Conservation (phyloP, 1,140 invertebrate genomes). For the Maconellicoccus hirsutus region DNA sequence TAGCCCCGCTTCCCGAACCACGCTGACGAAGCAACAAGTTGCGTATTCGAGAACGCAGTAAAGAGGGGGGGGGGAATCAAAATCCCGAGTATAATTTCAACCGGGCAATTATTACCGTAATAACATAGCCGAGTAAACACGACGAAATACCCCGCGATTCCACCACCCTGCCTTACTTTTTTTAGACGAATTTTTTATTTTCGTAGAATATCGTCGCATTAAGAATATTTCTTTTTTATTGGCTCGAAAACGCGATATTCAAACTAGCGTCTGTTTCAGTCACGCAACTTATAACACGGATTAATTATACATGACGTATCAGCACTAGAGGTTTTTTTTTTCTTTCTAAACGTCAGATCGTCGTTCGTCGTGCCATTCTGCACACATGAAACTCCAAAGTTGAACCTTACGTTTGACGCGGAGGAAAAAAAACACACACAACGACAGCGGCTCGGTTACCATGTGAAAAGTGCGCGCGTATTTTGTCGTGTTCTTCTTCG, state of each 20-base stretch:
- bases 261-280: neutral
- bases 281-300: neutral
- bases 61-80: no score
- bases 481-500: neutral
- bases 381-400: neutral
- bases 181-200: neutral
- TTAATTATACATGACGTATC: neutral
- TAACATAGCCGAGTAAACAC: no score
- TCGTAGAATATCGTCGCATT: neutral
- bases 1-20: no score
- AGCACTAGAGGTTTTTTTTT: neutral
- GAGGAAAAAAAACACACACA: no score
- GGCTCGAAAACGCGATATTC: neutral
- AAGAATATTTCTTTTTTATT: neutral
- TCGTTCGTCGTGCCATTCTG: neutral
- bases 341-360: constrained; percentile 5
- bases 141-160: no score
- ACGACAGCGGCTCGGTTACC: no score
- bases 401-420: neutral
- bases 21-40: no score
- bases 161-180: no score
- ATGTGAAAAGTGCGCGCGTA: neutral
- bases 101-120: no score
- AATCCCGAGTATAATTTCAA: no score
- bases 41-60: no score